Evolutionary conservation across 2,888 invertebrate species (phyloP).

Genomic region (Alviniconcha strummeri): DNA sequence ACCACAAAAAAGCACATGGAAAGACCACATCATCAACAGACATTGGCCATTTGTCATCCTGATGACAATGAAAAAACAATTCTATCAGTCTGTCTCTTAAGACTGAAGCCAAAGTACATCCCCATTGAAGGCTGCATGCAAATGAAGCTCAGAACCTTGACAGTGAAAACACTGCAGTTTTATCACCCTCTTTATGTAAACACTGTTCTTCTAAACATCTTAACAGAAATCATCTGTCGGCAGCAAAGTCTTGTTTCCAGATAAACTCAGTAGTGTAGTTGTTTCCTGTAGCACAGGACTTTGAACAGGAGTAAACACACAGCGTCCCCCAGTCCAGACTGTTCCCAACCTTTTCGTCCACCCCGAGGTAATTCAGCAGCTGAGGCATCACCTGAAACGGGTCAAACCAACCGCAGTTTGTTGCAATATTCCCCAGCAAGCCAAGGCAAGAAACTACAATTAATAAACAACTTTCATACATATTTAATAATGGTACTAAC

Average conservation of each 20-base stretch:
- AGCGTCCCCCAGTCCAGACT: slow-evolving; percentile 93
- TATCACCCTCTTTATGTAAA: background rate
- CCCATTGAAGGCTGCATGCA: too few species aligned
- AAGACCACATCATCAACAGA: too few species aligned
- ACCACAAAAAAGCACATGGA: too few species aligned
- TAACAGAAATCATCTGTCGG: background rate
- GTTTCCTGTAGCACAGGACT: slow-evolving; percentile 82
- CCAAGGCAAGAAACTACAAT: background rate
- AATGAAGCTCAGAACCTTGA: too few species aligned
- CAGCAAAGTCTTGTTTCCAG: slow-evolving; percentile 85
- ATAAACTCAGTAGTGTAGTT: slow-evolving; percentile 86
- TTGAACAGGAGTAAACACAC: slow-evolving; percentile 88
- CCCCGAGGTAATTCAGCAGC: slow-evolving; percentile 81
- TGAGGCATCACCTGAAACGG: slow-evolving; percentile 89
- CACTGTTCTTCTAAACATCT: background rate
- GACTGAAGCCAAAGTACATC: too few species aligned
- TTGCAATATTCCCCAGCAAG: background rate
- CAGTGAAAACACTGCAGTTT: too few species aligned
- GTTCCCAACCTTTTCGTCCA: slow-evolving; percentile 77
- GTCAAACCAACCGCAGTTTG: background rate
- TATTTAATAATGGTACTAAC: too few species aligned
- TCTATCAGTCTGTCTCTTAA: too few species aligned
- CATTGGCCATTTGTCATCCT: too few species aligned
- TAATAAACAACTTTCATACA: background rate
- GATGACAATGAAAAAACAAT: too few species aligned